A percentile compares a stretch with the other conserved stretches of the same genome.
Evolutionary conservation across 2,113 vertebrate species (phyloP).

Genomic region (Cricetomys ansorgei): DNA sequence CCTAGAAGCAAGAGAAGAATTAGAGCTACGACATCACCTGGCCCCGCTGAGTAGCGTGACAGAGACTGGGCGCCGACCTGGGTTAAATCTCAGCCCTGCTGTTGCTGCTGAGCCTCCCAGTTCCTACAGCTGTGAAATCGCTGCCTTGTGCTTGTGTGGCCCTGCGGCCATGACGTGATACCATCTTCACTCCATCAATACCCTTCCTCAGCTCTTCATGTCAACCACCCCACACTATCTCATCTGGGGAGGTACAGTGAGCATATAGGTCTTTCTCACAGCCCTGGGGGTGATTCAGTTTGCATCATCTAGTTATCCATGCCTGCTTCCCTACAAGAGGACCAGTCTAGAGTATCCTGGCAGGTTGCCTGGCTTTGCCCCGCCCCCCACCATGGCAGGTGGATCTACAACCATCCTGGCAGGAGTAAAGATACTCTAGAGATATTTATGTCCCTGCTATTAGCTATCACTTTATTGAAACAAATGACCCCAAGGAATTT

Average conservation of each 20-base stretch:
- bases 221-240: neutral
- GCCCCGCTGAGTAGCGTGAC: too few relatives aligned
- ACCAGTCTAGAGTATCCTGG: neutral
- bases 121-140: neutral
- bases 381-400: too few relatives aligned
- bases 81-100: neutral
- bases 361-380: neutral
- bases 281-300: neutral
- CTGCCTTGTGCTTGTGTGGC: neutral
- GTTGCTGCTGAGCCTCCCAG: neutral
- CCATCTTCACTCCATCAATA: neutral
- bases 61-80: neutral
- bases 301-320: neutral
- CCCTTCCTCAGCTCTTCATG: neutral
- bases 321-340: neutral
- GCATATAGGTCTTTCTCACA: neutral
- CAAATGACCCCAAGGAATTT: neutral
- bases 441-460: neutral
- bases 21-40: neutral
- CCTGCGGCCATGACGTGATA: neutral
- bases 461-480: neutral
- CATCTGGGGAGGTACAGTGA: neutral
- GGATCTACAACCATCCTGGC: neutral
- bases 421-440: neutral
- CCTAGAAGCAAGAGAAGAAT: neutral